A percentile compares a stretch with the other conserved stretches of the same genome.
phyloP scores from a whole-genome alignment of 2,113 vertebrate genomes.

The Gorsachius goisagi region DNA sequence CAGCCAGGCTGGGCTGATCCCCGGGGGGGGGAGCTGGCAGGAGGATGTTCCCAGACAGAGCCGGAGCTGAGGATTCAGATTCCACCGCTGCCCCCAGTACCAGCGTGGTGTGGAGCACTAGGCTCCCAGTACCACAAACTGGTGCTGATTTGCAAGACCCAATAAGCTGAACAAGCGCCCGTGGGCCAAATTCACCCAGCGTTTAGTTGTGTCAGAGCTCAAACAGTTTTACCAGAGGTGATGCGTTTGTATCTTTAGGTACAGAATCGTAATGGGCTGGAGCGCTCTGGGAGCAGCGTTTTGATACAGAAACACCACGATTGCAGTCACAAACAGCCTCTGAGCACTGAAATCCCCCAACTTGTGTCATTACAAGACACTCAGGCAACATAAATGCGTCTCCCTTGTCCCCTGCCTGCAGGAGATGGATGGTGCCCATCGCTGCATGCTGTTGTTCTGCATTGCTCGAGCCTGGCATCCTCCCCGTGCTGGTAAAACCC shows the following conservation, averaged over 20 bases:
- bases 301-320: neutral
- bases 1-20: neutral
- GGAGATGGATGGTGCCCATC: rapidly evolving
- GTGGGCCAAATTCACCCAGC: neutral
- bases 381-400: rapidly evolving
- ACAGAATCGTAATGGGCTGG: neutral
- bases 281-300: rapidly evolving
- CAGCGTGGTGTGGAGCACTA: no score
- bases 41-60: neutral
- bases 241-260: neutral
- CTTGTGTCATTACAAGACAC: neutral
- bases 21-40: neutral
- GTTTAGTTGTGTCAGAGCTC: neutral
- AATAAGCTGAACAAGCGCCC: neutral
- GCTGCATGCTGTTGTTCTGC: rapidly evolving
- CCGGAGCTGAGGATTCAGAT: neutral
- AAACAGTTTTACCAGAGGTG: neutral
- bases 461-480: neutral
- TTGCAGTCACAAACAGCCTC: rapidly evolving
- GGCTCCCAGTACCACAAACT: neutral
- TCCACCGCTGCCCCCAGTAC: neutral
- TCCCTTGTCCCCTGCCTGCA: neutral
- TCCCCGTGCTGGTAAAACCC: neutral
- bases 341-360: neutral
- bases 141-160: neutral